Evolutionary conservation across 2,113 vertebrate genomes (phyloP).

Genomic region (Oreochromis spilurus): DNA sequence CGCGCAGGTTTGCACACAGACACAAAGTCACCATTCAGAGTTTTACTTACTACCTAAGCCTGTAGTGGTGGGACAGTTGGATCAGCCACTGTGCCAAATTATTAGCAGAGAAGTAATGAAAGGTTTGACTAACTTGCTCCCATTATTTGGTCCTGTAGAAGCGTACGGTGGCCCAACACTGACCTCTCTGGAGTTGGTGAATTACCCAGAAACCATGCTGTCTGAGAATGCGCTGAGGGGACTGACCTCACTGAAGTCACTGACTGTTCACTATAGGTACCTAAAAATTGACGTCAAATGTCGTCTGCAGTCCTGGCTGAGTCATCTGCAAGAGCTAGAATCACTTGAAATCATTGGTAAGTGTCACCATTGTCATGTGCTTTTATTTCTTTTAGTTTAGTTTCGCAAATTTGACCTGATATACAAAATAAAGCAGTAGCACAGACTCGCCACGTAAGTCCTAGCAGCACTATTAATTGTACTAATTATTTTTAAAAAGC

Average conservation of each 20-base stretch:
- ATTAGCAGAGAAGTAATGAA: not conserved
- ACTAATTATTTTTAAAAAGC: not conserved
- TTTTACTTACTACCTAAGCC: not conserved
- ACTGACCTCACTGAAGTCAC: slow-evolving; percentile 34
- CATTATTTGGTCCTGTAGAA: not conserved
- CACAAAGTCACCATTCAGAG: not conserved
- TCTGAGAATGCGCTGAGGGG: slow-evolving; percentile 39
- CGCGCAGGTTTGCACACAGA: too few relatives aligned
- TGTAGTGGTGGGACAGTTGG: not conserved
- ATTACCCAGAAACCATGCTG: slow-evolving; percentile 58
- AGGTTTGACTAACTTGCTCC: not conserved
- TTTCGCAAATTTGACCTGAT: not conserved
- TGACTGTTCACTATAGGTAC: slow-evolving; percentile 50
- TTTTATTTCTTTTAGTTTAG: not conserved
- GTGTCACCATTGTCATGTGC: not conserved
- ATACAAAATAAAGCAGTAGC: not conserved
- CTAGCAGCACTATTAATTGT: not conserved
- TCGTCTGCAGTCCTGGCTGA: slow-evolving; percentile 52
- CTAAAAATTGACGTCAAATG: slow-evolving; percentile 45
- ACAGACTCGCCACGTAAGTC: not conserved
- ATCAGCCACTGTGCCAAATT: not conserved
- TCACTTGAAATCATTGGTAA: slow-evolving; percentile 49
- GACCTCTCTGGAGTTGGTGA: slow-evolving; percentile 50
- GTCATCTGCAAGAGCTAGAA: slow-evolving; percentile 33
- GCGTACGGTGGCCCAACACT: not conserved